Conservation (phyloP, 1,140 invertebrate genomes). For the Drosophila kanapiae region DNA sequence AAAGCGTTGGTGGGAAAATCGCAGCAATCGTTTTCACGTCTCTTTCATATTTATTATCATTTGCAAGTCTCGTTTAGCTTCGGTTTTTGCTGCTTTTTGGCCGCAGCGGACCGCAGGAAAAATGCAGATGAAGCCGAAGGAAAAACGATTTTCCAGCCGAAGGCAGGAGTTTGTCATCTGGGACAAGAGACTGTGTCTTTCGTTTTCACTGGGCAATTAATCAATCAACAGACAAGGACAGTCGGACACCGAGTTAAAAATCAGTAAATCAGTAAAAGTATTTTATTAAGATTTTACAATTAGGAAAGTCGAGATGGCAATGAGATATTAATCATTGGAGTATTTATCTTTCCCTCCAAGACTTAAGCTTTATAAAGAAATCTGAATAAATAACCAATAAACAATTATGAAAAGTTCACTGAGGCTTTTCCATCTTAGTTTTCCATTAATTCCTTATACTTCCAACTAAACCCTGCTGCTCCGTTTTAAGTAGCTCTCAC, state of each 20-base stretch:
- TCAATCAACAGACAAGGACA: conserved; percentile 29
- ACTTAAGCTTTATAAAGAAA: not conserved
- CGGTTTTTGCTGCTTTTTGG: conserved; percentile 13
- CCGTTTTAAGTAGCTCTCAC: conserved; percentile 6
- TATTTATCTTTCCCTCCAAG: not conserved
- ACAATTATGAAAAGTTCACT: not conserved
- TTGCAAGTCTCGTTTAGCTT: conserved; percentile 46
- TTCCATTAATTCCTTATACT: not conserved
- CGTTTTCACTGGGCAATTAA: conserved; percentile 43
- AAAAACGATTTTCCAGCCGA: conserved; percentile 37
- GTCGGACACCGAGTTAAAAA: conserved; percentile 5
- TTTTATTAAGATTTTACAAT: conserved; percentile 48
- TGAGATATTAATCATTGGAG: conserved; percentile 6
- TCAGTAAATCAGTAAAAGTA: conserved; percentile 6
- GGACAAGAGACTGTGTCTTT: conserved; percentile 40
- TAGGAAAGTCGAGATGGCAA: conserved; percentile 17
- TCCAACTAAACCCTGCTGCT: not conserved
- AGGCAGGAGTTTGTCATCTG: conserved; percentile 52
- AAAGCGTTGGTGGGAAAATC: conserved; percentile 78
- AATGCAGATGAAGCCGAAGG: conserved; percentile 47
- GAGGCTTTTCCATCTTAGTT: too few relatives aligned
- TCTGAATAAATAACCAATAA: not conserved
- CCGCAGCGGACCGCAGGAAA: conserved; percentile 13
- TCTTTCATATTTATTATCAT: conserved; percentile 62
- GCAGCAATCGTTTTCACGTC: conserved; percentile 68